phyloP scores from a whole-genome alignment of 1,140 invertebrate species.

The Melanaphis sacchari region DNA sequence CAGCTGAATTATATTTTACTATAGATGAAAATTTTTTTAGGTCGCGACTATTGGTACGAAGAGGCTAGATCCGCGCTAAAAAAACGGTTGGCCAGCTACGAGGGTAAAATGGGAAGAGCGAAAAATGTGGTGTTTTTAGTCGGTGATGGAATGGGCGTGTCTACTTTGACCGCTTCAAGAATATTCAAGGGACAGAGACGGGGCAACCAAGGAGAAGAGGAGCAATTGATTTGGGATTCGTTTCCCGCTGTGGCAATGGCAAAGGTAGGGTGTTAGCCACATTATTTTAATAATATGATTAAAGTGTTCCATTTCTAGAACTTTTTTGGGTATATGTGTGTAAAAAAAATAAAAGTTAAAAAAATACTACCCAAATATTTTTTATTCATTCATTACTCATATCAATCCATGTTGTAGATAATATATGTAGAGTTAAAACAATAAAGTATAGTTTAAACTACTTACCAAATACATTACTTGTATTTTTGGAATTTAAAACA shows the following conservation, averaged over 20 bases:
- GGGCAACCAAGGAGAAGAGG: constrained; percentile 70
- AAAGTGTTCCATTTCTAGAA: background rate
- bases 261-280: constrained; percentile 68
- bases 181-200: constrained; percentile 69
- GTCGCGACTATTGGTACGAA: constrained; percentile 62
- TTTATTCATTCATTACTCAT: too few species aligned
- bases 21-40: constrained; percentile 57
- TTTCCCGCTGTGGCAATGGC: constrained; percentile 76
- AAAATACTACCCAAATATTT: too few species aligned
- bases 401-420: too few species aligned
- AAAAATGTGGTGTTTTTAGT: constrained; percentile 79
- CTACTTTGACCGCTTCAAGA: constrained; percentile 77
- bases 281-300: background rate
- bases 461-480: too few species aligned
- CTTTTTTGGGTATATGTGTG: too few species aligned
- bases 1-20: background rate
- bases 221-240: constrained; percentile 73
- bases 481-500: too few species aligned
- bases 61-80: constrained; percentile 60
- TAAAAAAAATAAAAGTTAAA: too few species aligned
- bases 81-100: constrained; percentile 49
- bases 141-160: constrained; percentile 82
- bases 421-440: too few species aligned
- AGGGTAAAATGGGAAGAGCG: constrained; percentile 57
- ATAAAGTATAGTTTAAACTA: too few species aligned